A percentile compares a stretch with the other conserved stretches of the same genome.
Conservation (phyloP, 2,888 invertebrate species). For the Imbricaverruca yamaguchii region DNA sequence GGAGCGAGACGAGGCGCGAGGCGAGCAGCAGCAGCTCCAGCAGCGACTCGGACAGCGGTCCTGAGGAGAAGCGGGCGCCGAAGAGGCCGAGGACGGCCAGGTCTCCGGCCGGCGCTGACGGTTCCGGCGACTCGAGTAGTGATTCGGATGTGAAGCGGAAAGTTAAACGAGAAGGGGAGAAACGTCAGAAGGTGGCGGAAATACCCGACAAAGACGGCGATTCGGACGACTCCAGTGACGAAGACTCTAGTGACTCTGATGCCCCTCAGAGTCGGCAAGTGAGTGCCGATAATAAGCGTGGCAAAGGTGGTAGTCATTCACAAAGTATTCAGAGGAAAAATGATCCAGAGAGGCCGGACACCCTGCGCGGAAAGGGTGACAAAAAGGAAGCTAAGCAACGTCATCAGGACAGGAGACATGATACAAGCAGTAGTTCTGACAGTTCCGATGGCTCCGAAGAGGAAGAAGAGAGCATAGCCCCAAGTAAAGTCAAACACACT, state of each 20-base stretch:
- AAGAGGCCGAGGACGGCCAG: background rate
- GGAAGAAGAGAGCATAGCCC: background rate
- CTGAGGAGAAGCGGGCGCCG: background rate
- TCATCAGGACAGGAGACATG: background rate
- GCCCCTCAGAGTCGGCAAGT: background rate
- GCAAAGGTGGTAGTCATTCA: too few relatives aligned
- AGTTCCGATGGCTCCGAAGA: background rate
- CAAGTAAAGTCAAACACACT: background rate
- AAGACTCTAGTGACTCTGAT: background rate
- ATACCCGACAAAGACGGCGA: background rate
- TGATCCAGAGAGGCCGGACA: too few relatives aligned
- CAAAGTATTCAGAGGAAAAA: too few relatives aligned
- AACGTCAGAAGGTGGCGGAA: background rate
- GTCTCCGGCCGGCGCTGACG: too few relatives aligned
- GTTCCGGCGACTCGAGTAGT: background rate
- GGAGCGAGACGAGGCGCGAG: background rate
- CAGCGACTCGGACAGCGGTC: background rate
- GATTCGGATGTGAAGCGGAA: background rate
- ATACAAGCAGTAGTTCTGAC: conserved; percentile 8
- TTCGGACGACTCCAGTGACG: conserved; percentile 9
- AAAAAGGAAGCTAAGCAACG: background rate
- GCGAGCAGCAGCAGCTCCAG: background rate
- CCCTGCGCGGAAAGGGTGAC: too few relatives aligned
- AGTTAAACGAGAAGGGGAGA: background rate
- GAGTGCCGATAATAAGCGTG: background rate